Evolutionary conservation across 2,113 vertebrate species (phyloP).

Genomic region (Diphyllodes magnificus): DNA sequence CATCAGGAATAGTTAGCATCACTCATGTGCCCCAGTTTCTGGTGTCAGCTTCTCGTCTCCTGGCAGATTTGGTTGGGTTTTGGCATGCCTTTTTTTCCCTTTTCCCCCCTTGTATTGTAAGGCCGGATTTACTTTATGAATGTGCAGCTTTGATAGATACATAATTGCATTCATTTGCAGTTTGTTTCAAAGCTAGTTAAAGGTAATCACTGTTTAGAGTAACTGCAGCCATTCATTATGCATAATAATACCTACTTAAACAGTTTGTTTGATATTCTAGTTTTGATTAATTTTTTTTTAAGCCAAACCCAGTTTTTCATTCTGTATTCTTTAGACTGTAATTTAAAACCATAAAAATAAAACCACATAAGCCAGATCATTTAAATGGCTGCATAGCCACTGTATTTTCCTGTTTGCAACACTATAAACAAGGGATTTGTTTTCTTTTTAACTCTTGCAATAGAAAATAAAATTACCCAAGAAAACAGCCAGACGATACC

Average conservation of each 20-base stretch:
- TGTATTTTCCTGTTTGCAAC: not conserved
- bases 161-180: not conserved
- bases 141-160: not conserved
- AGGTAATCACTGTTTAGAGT: not conserved
- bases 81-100: not conserved
- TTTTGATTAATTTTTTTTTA: not conserved
- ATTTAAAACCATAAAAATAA: not conserved
- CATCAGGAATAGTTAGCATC: not conserved
- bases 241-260: not conserved
- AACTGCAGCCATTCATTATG: not conserved
- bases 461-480: conserved; percentile 89
- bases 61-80: not conserved
- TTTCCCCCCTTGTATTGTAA: accelerated
- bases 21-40: not conserved
- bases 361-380: not conserved
- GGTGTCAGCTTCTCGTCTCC: not conserved
- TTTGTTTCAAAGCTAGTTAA: not conserved
- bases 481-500: conserved; percentile 82
- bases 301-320: not conserved
- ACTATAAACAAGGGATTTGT: not conserved
- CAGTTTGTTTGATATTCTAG: not conserved
- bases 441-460: not conserved
- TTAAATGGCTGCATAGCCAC: not conserved
- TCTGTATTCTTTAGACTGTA: not conserved
- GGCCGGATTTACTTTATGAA: not conserved